Conservation (phyloP, 2,797 vertebrate species). For the Sebastolobus alascanus region DNA sequence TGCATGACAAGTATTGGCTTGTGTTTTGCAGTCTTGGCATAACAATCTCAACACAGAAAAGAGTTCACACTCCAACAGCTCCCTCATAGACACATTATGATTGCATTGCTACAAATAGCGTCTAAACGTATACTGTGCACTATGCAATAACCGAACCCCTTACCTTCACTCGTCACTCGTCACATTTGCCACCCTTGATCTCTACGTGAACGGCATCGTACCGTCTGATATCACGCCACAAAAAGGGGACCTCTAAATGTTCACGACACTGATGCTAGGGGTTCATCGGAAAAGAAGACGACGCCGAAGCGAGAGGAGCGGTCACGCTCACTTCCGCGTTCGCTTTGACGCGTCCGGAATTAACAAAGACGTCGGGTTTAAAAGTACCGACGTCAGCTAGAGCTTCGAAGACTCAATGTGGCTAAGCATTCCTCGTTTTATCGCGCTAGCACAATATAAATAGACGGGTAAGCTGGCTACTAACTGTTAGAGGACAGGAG, state of each 20-base stretch:
- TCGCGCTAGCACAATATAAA: background rate
- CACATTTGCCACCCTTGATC: conserved; percentile 38
- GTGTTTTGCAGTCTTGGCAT: background rate
- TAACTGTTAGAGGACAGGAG: no score
- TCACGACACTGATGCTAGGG: conserved; percentile 62
- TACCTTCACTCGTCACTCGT: conserved; percentile 70
- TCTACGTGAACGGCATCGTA: conserved; percentile 40
- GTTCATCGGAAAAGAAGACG: conserved; percentile 44
- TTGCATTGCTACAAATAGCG: conserved; percentile 18
- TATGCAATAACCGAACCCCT: conserved; percentile 13
- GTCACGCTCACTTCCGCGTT: conserved; percentile 50
- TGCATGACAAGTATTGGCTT: conserved; percentile 13
- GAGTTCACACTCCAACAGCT: conserved; percentile 70
- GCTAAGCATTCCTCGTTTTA: background rate
- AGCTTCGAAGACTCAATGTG: fast-evolving
- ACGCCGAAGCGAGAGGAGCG: background rate
- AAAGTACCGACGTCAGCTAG: fast-evolving
- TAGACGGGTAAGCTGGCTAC: background rate
- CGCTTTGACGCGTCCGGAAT: background rate
- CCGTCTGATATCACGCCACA: conserved; percentile 42
- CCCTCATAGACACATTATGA: conserved; percentile 32
- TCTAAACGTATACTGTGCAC: background rate
- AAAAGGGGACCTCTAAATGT: conserved; percentile 42
- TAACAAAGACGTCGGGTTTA: background rate
- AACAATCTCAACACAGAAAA: conserved; percentile 46